Evolutionary conservation across 2,888 invertebrate genomes (phyloP), one percentile per base, ranked within the genome.

Genomic region (Diplolepis rosae): DNA sequence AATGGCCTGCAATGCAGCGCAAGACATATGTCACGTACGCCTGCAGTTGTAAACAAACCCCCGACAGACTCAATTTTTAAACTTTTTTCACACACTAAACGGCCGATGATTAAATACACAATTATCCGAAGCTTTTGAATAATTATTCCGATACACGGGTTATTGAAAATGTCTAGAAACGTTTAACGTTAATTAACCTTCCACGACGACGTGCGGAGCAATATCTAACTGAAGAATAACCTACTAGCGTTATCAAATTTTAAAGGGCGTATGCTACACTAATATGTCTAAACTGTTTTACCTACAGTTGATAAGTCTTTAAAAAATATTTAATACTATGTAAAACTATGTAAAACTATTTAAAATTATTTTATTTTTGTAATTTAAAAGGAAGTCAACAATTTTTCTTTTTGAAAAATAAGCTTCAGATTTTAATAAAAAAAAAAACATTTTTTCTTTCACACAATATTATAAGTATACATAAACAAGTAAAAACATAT

Each of bases 1-100:
- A 82, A 83, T 81, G 77, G 77, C 76, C 74, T 72, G 77, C 79
- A 69, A 72, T 68, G 65, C 67, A 54, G 9, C 32, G 61, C 54
- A 32, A 54, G 50, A 73, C 50, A 66, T 66, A 66, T 48, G 66
- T 48, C 66, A 50, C 48, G 61, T 39, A 61, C 39, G n/a, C 18
- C 32, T 56, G 1, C 13, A 13, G 35, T 39, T 39, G 61, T 61
- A 61, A 61, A 61, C 39, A 61, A 61, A 61, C 27, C 9, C 35
- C 4, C 22, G 11, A n/a, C n/a, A 6, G 22, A n/a, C 27, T 24
- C 15, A 15, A 42, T 61, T 61, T 61, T 61, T 7, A 9, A 13
- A 39, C 24, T 39, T 24, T 39, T 27, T 4, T 6, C 9, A n/a
- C 13, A 24, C 27, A 42, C 9, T 6, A 7, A 7, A 15, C 9